Conservation (phyloP, 2,888 invertebrate species). For the Dynastes grantii region DNA sequence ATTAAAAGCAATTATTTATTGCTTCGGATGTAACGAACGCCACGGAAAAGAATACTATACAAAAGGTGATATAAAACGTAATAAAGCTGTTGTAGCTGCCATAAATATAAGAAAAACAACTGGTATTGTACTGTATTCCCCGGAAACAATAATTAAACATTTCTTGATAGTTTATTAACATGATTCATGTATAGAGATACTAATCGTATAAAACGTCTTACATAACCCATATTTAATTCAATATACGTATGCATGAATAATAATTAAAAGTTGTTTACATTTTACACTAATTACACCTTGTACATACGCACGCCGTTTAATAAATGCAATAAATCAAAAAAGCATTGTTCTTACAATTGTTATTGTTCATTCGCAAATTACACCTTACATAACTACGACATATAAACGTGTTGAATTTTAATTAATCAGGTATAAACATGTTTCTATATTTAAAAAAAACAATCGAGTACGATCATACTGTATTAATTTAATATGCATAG, state of each 20-base stretch:
- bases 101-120: no score
- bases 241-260: neutral
- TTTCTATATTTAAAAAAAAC: neutral
- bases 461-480: neutral
- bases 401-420: constrained; percentile 16
- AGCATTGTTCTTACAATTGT: constrained; percentile 28
- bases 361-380: constrained; percentile 23
- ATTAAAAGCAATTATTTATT: no score
- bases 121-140: neutral
- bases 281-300: constrained; percentile 12
- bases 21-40: no score
- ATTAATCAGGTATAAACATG: neutral
- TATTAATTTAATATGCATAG: neutral
- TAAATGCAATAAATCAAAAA: constrained; percentile 31
- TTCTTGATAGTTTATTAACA: neutral
- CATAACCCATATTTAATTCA: constrained; percentile 16
- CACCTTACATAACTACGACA: constrained; percentile 12
- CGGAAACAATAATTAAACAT: neutral
- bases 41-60: no score
- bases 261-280: constrained; percentile 40
- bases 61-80: no score
- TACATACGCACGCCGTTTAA: neutral
- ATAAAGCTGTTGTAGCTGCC: no score
- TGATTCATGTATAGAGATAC: neutral
- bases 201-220: constrained; percentile 16